A percentile compares a stretch with the other conserved stretches of the same genome.
phyloP scores from a whole-genome alignment of 2,113 vertebrate species.

The Hippopotamus amphibius region DNA sequence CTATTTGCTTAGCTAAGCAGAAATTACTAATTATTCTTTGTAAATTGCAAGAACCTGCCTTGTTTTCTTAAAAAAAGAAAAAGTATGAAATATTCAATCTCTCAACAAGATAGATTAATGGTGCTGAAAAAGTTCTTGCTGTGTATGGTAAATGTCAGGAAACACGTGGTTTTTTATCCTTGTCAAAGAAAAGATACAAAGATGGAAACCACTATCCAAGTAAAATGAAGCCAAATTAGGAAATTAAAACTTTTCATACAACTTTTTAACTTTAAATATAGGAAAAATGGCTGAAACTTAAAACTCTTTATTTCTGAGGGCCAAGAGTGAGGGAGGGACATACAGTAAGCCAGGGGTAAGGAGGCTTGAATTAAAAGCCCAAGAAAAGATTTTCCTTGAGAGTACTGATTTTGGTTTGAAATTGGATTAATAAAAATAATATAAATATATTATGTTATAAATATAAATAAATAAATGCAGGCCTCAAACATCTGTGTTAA shows the following conservation, averaged over 20 bases:
- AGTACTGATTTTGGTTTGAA: slow-evolving; percentile 48
- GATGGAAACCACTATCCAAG: slow-evolving; percentile 25
- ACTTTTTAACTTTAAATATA: slow-evolving; percentile 37
- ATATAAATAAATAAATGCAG: neutral
- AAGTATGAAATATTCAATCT: slow-evolving; percentile 80
- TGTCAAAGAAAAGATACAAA: slow-evolving; percentile 76
- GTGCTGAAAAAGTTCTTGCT: slow-evolving; percentile 80
- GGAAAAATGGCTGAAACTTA: slow-evolving; percentile 6
- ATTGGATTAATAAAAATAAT: slow-evolving; percentile 9
- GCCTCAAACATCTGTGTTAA: neutral
- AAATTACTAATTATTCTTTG: slow-evolving; percentile 83
- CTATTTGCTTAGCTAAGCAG: slow-evolving; percentile 79
- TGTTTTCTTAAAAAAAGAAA: slow-evolving; percentile 56
- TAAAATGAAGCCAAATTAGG: slow-evolving; percentile 63
- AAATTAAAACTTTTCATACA: slow-evolving; percentile 61
- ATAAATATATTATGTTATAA: neutral
- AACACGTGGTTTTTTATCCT: slow-evolving; percentile 79
- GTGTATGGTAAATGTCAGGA: slow-evolving; percentile 78
- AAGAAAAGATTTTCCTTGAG: neutral
- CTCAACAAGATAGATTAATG: slow-evolving; percentile 81
- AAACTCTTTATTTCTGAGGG: neutral
- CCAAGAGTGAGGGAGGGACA: neutral
- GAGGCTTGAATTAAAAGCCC: neutral
- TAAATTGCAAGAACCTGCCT: slow-evolving; percentile 73
- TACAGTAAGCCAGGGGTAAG: neutral